Base-by-base conservation (phyloP, 2,113 vertebrate species). In the Notiomystis cincta region DNA sequence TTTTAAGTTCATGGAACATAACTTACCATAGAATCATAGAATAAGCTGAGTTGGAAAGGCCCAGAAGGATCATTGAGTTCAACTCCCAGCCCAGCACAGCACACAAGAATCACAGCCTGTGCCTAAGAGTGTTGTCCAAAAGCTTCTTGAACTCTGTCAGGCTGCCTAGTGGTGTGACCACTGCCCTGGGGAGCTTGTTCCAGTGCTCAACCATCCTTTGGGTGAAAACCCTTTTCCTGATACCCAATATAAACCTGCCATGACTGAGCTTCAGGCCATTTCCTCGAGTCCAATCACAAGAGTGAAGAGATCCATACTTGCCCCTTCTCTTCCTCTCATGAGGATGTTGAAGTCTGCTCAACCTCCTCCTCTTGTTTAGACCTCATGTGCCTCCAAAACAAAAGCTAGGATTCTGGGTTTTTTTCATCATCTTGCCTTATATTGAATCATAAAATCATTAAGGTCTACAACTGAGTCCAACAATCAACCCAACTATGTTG, bases 101-200 rank as follows among this genome's bases (percentile, higher is more conserved):
- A 75, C 0, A 0, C 11, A 75, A n/a, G 13, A 47, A 5, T 35
- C 38, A 53, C 16, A 60, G 7, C 11, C 22, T 15, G n/a, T 53
- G n/a, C n/a, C 69, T 75, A 38, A 53, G 19, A n/a, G 28, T 10
- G 7, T 15, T 75, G 30, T 40, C 15, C 78, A 38, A 67, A 40
- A 0, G 4, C 11, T 53, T 38, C 61, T 21, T 40, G 7, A 53
- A 4, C 60, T 53, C 60, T 45, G 33, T 25, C 61, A 61, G 38
- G 24, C 4, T 67, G 40, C 28, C 58, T 80, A 30, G 9, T 31
- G 24, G n/a, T 53, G 54, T 40, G 28, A 40, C 20, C 19, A 47
- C n/a, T 67, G 3, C 13, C 31, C 16, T 40, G 45, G 23, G 67
- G 31, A 60, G 38, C 33, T 51, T 1, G 1, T 38, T 60, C 33